Evolutionary conservation across 2,113 vertebrate genomes (phyloP).

Genomic region (Xyrauchen texanus): DNA sequence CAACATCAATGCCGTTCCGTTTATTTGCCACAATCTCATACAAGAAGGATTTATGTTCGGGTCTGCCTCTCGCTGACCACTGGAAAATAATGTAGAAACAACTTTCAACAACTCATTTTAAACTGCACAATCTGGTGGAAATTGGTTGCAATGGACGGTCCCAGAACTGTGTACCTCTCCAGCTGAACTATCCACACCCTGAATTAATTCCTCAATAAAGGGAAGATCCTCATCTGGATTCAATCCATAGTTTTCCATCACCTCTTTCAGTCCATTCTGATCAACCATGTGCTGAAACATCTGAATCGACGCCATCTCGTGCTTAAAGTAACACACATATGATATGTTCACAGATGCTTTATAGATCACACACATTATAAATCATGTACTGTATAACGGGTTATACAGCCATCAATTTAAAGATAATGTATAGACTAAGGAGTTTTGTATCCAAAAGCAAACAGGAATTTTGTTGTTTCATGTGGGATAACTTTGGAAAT

Average conservation of each 20-base stretch:
- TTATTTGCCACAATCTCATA: constrained; percentile 96
- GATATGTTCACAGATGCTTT: too few relatives aligned
- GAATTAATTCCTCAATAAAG: not conserved
- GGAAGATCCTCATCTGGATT: constrained; percentile 3
- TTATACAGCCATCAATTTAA: too few relatives aligned
- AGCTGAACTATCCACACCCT: not conserved
- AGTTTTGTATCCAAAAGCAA: too few relatives aligned
- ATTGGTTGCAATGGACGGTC: too few relatives aligned
- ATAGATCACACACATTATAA: too few relatives aligned
- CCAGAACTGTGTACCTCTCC: too few relatives aligned
- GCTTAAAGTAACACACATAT: not conserved
- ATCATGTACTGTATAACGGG: too few relatives aligned
- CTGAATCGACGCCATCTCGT: not conserved
- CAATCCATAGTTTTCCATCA: not conserved
- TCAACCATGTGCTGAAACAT: not conserved
- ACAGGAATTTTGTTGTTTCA: too few relatives aligned
- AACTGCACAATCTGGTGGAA: too few relatives aligned
- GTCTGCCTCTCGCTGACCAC: not conserved
- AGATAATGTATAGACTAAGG: too few relatives aligned
- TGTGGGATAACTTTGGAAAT: too few relatives aligned
- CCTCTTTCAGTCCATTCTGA: not conserved
- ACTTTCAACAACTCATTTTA: too few relatives aligned
- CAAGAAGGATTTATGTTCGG: constrained; percentile 52
- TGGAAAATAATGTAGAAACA: not conserved
- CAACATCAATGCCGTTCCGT: constrained; percentile 10